Base-by-base conservation (phyloP, 2,888 invertebrate genomes). In the Amphipyra tragopoginis region DNA sequence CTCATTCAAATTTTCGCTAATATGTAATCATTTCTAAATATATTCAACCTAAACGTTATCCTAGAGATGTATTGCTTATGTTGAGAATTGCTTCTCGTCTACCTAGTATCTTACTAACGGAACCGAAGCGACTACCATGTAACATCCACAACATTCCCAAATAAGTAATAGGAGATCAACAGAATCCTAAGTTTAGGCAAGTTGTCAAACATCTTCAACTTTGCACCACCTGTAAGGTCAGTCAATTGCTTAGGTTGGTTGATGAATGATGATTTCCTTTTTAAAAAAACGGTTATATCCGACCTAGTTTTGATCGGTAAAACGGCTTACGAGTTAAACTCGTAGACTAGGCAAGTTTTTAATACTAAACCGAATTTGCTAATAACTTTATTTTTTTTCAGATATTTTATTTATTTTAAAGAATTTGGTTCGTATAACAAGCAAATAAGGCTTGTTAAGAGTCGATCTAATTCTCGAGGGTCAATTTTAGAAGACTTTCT, bases 331-430 rank as follows among this genome's bases (percentile, higher is more conserved):
- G 29, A 29, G 5, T 29, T 2, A 4, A 29, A 5, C 29, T 29
- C 7, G 7, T 29, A 29, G 7, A 29, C 29, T 2, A 29, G 29
- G 7, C 5, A 29, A 7, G 29, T 29, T 29, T 29, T 5, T 7
- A 29, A 4, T 5, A 7, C 7, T 29, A 7, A 5, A 29, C 29
- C 29, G 7, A 29, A 29, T 2, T 29, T 29, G 1, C 29, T 29
- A 7, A 29, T 29, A 7, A 29, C 4, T 29, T 13, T 43, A 7
- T 40, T n/a, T 59, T 5, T 21, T 85, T 94, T 60, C 89, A 96
- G 96, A 85, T 96, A 96, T 82, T 94, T 93, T 79, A 87, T 89
- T 72, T 96, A 91, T 80, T 96, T 95, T 80, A 94, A 94, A 83
- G 96, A 96, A 79, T 92, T 96, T 65, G 95, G 95, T 65, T 92